phyloP scores from a whole-genome alignment of 2,797 vertebrate genomes.

The Cygnus olor region DNA sequence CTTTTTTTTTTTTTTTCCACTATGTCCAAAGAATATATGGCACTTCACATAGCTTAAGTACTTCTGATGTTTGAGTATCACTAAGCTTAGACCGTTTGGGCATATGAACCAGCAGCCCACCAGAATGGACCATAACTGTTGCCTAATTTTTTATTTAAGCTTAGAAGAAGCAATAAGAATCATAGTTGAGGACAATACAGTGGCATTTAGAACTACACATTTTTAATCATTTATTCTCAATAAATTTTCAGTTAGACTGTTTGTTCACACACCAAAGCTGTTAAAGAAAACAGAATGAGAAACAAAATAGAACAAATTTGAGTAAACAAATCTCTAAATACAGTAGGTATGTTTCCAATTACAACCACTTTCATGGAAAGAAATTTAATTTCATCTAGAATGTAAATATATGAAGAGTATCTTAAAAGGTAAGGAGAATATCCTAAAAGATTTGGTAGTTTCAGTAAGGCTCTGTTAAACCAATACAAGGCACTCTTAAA shows the following conservation, averaged over 20 bases:
- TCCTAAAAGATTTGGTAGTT: conserved; percentile 22
- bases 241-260: background rate
- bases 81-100: background rate
- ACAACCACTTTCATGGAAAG: conserved; percentile 25
- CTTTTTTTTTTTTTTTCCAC: background rate
- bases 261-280: background rate
- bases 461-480: conserved; percentile 40
- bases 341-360: conserved; percentile 49
- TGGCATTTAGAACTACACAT: background rate
- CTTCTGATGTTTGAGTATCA: background rate
- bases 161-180: background rate
- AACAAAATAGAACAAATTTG: background rate
- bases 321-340: conserved; percentile 38
- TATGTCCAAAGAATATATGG: background rate
- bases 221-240: background rate
- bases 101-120: background rate
- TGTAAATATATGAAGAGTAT: background rate
- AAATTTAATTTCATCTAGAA: conserved; percentile 34
- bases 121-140: background rate
- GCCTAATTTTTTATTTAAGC: background rate
- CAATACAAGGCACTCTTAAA: conserved; percentile 51
- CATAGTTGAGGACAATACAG: background rate
- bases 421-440: background rate
- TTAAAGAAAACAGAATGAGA: background rate
- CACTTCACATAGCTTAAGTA: background rate